phyloP scores from a whole-genome alignment of 2,113 vertebrate genomes.

The Tragulus kanchil region DNA sequence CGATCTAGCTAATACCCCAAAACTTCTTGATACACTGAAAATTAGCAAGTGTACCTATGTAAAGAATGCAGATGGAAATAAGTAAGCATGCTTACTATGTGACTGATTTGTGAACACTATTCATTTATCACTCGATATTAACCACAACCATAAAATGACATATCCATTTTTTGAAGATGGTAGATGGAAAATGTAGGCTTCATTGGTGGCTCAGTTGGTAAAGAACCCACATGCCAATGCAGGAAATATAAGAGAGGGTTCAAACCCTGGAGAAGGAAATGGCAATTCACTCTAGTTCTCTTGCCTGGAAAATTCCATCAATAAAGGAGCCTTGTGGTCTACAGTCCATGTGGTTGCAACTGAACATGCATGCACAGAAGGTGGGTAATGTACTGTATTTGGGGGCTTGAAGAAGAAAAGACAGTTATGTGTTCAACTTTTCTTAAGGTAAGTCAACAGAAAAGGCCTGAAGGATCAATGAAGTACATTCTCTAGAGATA shows the following conservation, averaged over 20 bases:
- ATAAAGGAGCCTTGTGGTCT: neutral
- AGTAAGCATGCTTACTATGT: neutral
- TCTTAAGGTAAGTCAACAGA: neutral
- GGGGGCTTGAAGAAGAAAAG: neutral
- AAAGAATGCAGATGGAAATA: neutral
- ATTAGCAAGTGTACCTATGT: neutral
- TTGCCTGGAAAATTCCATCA: neutral
- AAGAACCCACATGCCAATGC: neutral
- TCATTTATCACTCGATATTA: neutral
- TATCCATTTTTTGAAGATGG: neutral
- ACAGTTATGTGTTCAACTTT: neutral
- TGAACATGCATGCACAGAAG: neutral
- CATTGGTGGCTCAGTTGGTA: neutral
- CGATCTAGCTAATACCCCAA: neutral
- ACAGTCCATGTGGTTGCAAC: neutral
- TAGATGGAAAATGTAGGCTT: neutral
- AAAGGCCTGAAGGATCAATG: neutral
- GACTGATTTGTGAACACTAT: neutral
- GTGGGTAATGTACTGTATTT: neutral
- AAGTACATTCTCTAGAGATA: neutral
- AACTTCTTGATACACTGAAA: neutral
- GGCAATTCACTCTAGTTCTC: neutral
- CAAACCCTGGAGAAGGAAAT: neutral
- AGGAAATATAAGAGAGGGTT: neutral
- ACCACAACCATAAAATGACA: neutral